Evolutionary conservation across 92 coral and sea anemone genomes (phyloP).

Genomic region (Pocillopora meandrina): DNA sequence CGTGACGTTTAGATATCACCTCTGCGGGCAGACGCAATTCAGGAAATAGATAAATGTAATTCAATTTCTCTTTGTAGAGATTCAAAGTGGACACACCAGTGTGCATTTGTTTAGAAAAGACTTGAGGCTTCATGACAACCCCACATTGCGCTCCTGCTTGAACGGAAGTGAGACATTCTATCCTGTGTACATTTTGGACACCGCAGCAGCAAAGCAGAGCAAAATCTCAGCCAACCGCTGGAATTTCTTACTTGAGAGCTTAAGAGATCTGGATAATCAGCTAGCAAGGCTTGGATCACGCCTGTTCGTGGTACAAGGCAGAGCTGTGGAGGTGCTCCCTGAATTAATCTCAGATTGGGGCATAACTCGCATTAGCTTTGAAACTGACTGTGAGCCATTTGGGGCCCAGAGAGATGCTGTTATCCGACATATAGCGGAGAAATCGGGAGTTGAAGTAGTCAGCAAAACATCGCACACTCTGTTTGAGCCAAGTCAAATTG

Average conservation of each 20-base stretch:
- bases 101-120: conserved; percentile 89
- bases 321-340: conserved; percentile 61
- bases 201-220: conserved; percentile 54
- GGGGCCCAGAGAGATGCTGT: conserved; percentile 76
- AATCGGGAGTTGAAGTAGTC: conserved; percentile 66
- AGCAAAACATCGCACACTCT: conserved; percentile 77
- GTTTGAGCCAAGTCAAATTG: conserved; percentile 66
- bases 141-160: conserved; percentile 69
- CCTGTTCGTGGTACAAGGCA: conserved; percentile 79
- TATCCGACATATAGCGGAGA: conserved; percentile 62
- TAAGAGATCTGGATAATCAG: conserved; percentile 70
- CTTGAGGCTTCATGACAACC: conserved; percentile 90
- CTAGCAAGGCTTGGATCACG: conserved; percentile 70
- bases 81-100: conserved; percentile 46
- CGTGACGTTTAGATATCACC: too few species aligned
- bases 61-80: conserved; percentile 4
- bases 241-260: conserved; percentile 72
- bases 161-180: conserved; percentile 65
- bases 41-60: not conserved
- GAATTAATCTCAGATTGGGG: conserved; percentile 70
- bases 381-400: conserved; percentile 79
- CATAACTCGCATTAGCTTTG: conserved; percentile 70
- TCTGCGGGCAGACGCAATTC: too few species aligned
- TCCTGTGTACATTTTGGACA: conserved; percentile 76
- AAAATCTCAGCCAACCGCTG: conserved; percentile 76